phyloP scores from a whole-genome alignment of 1,140 invertebrate species.

The Gryllus bimaculatus region DNA sequence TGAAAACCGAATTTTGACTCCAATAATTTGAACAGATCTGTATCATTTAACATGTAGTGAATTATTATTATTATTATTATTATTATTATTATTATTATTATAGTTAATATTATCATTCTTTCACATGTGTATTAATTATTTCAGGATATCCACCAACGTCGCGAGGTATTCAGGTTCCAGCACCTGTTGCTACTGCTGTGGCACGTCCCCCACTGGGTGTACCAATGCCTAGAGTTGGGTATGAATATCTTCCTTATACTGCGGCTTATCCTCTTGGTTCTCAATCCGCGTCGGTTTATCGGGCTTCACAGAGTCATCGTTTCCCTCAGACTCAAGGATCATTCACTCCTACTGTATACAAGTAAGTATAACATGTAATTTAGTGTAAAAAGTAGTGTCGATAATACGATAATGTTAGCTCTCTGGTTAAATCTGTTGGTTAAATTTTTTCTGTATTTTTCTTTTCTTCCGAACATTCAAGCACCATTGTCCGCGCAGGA shows the following conservation, averaged over 20 bases:
- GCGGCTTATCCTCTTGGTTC: neutral
- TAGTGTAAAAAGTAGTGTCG: no score
- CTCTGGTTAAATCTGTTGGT: no score
- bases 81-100: no score
- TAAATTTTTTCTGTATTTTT: no score
- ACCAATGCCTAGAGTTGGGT: conserved; percentile 18
- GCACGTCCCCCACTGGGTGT: conserved; percentile 15
- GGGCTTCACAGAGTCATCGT: conserved; percentile 27
- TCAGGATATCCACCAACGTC: conserved; percentile 12
- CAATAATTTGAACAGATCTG: no score
- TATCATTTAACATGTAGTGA: no score
- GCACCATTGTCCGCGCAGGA: no score
- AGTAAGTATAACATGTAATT: conserved; percentile 15
- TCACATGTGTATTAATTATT: neutral
- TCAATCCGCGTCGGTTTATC: conserved; percentile 21
- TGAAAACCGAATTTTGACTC: no score
- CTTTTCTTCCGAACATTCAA: no score
- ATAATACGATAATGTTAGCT: no score
- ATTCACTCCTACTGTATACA: conserved; percentile 31
- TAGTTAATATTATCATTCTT: no score
- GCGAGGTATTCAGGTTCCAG: conserved; percentile 16
- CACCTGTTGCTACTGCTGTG: conserved; percentile 18
- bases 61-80: no score
- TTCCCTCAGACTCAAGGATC: conserved; percentile 27
- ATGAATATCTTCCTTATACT: conserved; percentile 20